Evolutionary conservation across 2,113 vertebrate genomes (phyloP).

Genomic region (Scatophagus argus): DNA sequence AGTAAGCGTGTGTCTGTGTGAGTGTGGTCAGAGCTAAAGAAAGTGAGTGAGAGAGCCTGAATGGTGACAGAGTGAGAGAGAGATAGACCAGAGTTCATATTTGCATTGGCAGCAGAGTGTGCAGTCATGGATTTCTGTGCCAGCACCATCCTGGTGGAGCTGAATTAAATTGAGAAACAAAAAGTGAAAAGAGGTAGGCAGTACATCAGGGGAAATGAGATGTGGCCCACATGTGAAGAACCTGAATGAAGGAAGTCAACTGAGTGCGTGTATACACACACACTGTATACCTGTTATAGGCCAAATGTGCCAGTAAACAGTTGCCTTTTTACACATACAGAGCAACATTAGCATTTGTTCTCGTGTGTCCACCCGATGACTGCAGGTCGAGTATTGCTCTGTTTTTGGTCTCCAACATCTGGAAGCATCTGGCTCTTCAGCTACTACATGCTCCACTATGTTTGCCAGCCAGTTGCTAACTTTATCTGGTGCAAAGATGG

Average conservation of each 20-base stretch:
- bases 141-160: slow-evolving; percentile 49
- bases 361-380: background rate
- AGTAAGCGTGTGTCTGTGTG: slow-evolving; percentile 37
- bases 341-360: background rate
- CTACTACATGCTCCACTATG: no score
- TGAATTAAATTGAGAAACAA: slow-evolving; percentile 51
- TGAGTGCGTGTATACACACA: background rate
- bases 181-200: slow-evolving; percentile 51
- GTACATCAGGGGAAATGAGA: slow-evolving; percentile 34
- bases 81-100: slow-evolving; percentile 52
- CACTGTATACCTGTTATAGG: no score
- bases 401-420: no score
- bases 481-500: no score
- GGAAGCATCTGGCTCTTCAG: no score
- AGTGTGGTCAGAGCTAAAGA: slow-evolving; percentile 26
- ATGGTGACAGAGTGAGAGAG: slow-evolving; percentile 31
- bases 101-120: slow-evolving; percentile 58
- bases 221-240: slow-evolving; percentile 25
- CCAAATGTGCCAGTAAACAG: background rate
- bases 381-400: no score
- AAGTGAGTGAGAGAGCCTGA: slow-evolving; percentile 35
- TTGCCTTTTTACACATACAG: background rate
- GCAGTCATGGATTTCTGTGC: slow-evolving; percentile 58
- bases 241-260: slow-evolving; percentile 19
- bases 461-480: background rate